These are phyloP conservation scores for Cephus runcator DNA, from an alignment of 2,888 invertebrate species.

Conservation along the genomic window DNA sequence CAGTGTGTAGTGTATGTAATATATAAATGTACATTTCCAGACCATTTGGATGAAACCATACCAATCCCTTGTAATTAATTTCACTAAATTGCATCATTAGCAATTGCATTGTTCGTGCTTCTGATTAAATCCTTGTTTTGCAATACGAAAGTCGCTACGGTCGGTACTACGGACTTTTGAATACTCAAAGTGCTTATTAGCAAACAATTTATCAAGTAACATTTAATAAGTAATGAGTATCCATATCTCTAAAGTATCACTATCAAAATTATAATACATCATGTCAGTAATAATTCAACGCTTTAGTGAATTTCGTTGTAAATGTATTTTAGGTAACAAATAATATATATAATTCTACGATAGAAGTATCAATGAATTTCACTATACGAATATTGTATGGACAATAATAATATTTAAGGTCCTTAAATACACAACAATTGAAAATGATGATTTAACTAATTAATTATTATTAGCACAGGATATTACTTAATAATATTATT, in stretches of 20 bases:
- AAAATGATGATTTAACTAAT: not conserved
- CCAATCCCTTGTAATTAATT: not conserved
- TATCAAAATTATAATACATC: not conserved
- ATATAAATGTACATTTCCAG: not conserved
- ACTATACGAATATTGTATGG: constrained; percentile 59
- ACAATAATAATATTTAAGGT: constrained; percentile 63
- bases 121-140: not conserved
- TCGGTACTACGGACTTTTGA: not conserved
- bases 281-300: constrained; percentile 11
- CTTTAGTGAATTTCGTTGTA: constrained; percentile 10
- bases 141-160: not conserved
- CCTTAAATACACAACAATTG: constrained; percentile 46
- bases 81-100: not conserved
- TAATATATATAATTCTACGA: constrained; percentile 36
- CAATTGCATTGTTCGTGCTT: not conserved
- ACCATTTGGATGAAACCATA: not conserved
- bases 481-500: constrained; percentile 5
- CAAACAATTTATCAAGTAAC: not conserved
- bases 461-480: constrained; percentile 1
- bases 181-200: not conserved
- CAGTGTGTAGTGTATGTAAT: not conserved
- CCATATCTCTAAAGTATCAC: not conserved
- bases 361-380: constrained; percentile 44
- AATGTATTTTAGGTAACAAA: constrained; percentile 28
- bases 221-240: not conserved